Percentiles rank a stretch among this genome's conserved stretches.
phyloP scores from a whole-genome alignment of 1,140 invertebrate genomes.

The Metopolophium dirhodum region DNA sequence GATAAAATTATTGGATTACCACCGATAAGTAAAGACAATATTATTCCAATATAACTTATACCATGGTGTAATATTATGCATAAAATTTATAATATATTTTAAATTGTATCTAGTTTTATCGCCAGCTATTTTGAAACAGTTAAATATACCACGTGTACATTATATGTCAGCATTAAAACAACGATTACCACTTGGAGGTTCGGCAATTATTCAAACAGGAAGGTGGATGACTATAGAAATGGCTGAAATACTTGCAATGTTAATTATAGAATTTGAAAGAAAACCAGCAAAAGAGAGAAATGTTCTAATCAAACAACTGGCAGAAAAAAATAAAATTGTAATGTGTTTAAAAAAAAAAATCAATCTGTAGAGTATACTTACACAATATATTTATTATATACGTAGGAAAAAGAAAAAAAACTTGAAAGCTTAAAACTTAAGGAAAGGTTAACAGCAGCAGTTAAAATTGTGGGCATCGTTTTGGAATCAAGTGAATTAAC shows the following conservation, averaged over 20 bases:
- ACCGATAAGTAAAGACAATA: not conserved
- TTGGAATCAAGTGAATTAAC: constrained; percentile 22
- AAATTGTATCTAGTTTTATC: not conserved
- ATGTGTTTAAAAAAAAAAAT: not conserved
- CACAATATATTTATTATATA: not conserved
- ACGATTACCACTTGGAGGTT: constrained; percentile 36
- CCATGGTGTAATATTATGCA: not conserved
- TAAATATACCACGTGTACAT: not conserved
- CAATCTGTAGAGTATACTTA: not conserved
- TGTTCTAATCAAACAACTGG: not conserved
- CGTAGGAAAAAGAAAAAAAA: constrained; percentile 24
- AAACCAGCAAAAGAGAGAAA: not conserved
- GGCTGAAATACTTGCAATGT: constrained; percentile 20
- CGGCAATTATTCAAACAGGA: constrained; percentile 37
- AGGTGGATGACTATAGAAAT: constrained; percentile 41
- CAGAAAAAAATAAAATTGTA: not conserved
- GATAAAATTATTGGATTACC: constrained; percentile 37
- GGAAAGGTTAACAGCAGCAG: not conserved
- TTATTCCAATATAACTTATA: not conserved
- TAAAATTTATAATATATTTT: not conserved
- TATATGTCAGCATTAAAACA: constrained; percentile 19
- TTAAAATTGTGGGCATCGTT: not conserved
- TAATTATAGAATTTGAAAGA: constrained; percentile 29
- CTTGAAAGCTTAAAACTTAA: not conserved
- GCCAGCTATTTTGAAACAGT: not conserved